These are phyloP conservation scores for Bombus superbus DNA, from an alignment of 1,140 invertebrate genomes.

Conservation along the genomic window DNA sequence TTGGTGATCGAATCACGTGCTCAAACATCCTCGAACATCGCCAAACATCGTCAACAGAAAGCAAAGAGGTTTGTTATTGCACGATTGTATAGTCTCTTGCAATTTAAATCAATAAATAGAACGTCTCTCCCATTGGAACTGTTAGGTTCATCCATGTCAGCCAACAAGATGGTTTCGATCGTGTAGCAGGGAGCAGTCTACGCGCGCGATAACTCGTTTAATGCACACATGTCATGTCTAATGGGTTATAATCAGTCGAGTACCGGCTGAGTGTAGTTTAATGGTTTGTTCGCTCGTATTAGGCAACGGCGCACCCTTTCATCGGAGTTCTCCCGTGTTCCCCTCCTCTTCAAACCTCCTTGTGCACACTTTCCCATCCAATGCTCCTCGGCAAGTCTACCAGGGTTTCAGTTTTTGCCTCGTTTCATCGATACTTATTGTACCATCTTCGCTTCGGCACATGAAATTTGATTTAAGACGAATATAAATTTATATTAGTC, in stretches of 20 bases:
- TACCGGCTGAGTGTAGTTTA: slow-evolving; percentile 73
- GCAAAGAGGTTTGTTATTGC: neutral
- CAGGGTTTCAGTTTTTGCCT: neutral
- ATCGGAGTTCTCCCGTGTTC: neutral
- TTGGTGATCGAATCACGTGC: neutral
- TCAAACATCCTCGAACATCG: too few species aligned
- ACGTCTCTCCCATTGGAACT: neutral
- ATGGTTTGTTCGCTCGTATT: slow-evolving; percentile 70
- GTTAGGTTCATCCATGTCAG: neutral
- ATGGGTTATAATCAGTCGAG: slow-evolving; percentile 76
- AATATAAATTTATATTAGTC: too few species aligned
- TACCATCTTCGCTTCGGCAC: too few species aligned
- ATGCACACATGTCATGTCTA: slow-evolving; percentile 74
- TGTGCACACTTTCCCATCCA: neutral
- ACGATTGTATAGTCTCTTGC: fast-evolving
- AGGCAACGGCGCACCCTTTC: slow-evolving; percentile 36
- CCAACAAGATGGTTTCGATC: neutral
- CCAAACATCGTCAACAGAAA: neutral
- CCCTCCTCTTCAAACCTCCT: neutral
- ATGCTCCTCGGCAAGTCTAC: neutral
- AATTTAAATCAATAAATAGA: neutral
- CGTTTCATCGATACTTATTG: neutral
- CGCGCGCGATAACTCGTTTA: slow-evolving; percentile 69
- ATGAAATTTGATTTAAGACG: neutral
- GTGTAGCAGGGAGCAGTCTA: slow-evolving; percentile 6